Conservation (phyloP, 2,113 vertebrate species). For the Neolamprologus longior region DNA sequence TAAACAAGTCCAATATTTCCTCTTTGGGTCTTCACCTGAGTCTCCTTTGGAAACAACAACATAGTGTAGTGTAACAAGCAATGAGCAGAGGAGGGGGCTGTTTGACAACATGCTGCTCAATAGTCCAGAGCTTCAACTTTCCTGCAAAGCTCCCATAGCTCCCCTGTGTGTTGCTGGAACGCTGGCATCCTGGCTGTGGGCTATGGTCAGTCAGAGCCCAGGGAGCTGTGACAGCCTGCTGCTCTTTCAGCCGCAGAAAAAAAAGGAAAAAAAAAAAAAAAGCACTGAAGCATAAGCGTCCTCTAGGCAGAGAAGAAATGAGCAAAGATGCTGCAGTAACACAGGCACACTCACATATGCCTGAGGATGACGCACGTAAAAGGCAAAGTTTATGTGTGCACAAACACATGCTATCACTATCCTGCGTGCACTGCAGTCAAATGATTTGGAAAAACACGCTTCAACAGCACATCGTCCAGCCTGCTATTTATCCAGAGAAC, state of each 20-base stretch:
- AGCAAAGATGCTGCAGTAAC: not conserved
- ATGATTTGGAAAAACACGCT: conserved; percentile 11
- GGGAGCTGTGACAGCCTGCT: conserved; percentile 57
- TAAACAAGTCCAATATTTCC: conserved; percentile 8
- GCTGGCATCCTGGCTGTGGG: conserved; percentile 41
- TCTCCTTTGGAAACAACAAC: not conserved
- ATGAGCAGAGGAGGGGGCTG: conserved; percentile 58
- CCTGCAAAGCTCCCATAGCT: conserved; percentile 44
- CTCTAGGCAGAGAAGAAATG: conserved; percentile 5
- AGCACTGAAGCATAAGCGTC: conserved; percentile 18
- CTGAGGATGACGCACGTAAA: not conserved
- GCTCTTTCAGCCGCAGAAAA: conserved; percentile 47
- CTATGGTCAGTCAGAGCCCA: conserved; percentile 57
- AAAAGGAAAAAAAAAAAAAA: not conserved
- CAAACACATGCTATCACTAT: not conserved
- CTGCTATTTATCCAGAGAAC: conserved; percentile 32
- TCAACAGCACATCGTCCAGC: not conserved
- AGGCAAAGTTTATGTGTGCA: not conserved
- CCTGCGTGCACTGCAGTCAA: not conserved
- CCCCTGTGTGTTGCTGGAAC: conserved; percentile 43
- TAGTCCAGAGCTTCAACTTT: not conserved
- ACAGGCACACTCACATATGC: conserved; percentile 1
- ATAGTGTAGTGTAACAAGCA: conserved; percentile 27
- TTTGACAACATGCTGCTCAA: conserved; percentile 45
- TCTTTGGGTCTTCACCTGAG: not conserved